Evolutionary conservation across 2,113 vertebrate species (phyloP), one percentile per base, ranked within the genome.

Genomic region (Taxidea taxus): DNA sequence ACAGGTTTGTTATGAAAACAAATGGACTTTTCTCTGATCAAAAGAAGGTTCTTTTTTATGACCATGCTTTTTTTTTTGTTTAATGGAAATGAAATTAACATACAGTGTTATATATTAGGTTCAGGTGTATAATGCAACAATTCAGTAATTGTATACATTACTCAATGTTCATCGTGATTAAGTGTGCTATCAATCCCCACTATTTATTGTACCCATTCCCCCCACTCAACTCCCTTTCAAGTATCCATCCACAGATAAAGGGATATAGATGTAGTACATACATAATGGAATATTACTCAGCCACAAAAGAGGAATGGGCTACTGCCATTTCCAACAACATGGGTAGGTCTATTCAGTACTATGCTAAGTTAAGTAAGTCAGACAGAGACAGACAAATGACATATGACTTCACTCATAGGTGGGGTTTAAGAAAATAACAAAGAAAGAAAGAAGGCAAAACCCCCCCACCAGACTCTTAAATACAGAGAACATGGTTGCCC

Each of bases 1-100:
- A 81, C 49, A 81, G 15, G 64, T 94, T 91, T 94, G 54, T 81
- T 94, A 90, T 92, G 42, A 93, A 96, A 95, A 89, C 29, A 96
- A 89, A 82, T 72, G 60, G 68, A 31, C 4, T 7, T 89, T 97
- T 88, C 42, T 77, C 39, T 89, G 70, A 66, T 93, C 44, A 89
- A 91, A 94, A 77, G 29, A 13, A 70, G 84, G 9, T 21, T 95
- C 47, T 62, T 86, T 7, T 86, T 34, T 58, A 64, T 29, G 27
- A 44, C 60, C 3, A 25, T 14, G 2, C 23, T 96, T 83, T 39
- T 4, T 84, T 54, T 58, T 74, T 72, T 51, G 51, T 86, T 75
- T 44, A 74, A 47, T 27, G 16, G 42, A 77, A 47, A 27, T 27
- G 44, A 77, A 77, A 77, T 47, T 77, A 77, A 47, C 13, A 47